Conservation (phyloP, 2,113 vertebrate genomes). For the Gobio gobio region DNA sequence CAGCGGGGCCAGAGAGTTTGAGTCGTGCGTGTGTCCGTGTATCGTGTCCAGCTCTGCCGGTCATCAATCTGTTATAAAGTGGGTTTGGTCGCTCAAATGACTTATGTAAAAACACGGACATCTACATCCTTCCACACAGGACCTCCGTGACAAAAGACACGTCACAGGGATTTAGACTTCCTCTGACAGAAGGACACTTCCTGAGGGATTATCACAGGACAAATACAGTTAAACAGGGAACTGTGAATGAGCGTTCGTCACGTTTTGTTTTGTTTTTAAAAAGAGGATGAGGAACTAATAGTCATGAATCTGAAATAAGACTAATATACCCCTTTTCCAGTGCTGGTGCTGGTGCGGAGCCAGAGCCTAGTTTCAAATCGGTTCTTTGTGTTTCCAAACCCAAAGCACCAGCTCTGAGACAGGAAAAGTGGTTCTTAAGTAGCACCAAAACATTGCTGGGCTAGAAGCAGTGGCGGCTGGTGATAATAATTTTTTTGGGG, state of each 20-base stretch:
- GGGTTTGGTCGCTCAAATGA: constrained; percentile 2
- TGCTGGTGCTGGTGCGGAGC: too few species aligned
- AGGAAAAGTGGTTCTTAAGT: too few species aligned
- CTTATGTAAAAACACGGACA: not conserved
- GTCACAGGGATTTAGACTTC: constrained; percentile 49
- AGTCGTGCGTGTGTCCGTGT: not conserved
- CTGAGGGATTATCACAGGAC: not conserved
- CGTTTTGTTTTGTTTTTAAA: not conserved
- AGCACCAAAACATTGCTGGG: too few species aligned
- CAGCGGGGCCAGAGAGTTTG: not conserved
- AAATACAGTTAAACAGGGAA: not conserved
- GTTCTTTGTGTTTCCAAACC: too few species aligned
- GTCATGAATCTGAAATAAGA: not conserved
- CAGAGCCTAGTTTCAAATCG: too few species aligned
- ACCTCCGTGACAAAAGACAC: not conserved
- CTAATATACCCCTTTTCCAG: too few species aligned
- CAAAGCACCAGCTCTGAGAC: too few species aligned
- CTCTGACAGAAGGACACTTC: constrained; percentile 42
- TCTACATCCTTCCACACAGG: constrained; percentile 49
- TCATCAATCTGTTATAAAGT: not conserved
- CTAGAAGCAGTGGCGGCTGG: too few species aligned
- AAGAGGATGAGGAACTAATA: not conserved
- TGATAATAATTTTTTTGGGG: too few species aligned
- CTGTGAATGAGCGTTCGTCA: not conserved
- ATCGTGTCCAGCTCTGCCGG: not conserved